phyloP scores from a whole-genome alignment of 1,140 invertebrate genomes.

The Trachelipus rathkii region DNA sequence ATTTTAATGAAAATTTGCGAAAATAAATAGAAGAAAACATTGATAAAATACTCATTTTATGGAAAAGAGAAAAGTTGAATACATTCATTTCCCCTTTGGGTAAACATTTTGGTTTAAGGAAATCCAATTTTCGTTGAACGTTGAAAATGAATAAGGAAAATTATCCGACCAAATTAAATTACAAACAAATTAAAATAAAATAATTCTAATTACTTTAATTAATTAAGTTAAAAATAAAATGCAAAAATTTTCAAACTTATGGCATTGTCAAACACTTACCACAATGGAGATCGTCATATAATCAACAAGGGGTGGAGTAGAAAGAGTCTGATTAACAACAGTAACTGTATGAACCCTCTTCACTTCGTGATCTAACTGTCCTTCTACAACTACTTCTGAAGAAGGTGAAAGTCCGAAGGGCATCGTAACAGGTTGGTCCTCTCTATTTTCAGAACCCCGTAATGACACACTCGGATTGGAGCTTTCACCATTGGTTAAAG shows the following conservation, averaged over 20 bases:
- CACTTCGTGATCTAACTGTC: slow-evolving; percentile 71
- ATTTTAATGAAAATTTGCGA: too few species aligned
- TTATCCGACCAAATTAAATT: too few species aligned
- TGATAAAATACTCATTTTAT: too few species aligned
- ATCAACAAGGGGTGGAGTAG: slow-evolving; percentile 33
- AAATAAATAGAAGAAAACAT: too few species aligned
- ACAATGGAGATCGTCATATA: slow-evolving; percentile 44
- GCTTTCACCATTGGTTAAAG: slow-evolving; percentile 53
- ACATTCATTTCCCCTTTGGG: too few species aligned
- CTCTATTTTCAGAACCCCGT: slow-evolving; percentile 14
- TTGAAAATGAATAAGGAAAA: too few species aligned
- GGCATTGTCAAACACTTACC: slow-evolving; percentile 21
- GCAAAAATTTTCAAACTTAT: too few species aligned
- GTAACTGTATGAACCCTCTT: slow-evolving; percentile 68
- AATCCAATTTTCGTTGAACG: too few species aligned
- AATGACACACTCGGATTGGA: background rate
- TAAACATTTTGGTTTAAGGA: too few species aligned
- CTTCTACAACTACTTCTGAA: slow-evolving; percentile 53
- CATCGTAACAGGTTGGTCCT: background rate
- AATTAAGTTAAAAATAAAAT: too few species aligned
- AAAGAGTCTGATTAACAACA: slow-evolving; percentile 54
- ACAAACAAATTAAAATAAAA: slow-evolving; percentile 3
- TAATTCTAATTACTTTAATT: background rate
- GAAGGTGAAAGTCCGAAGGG: slow-evolving; percentile 31
- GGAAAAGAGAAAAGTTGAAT: too few species aligned